A percentile compares a stretch with the other conserved stretches of the same genome.
These are phyloP conservation scores for Pelecanus crispus DNA, from an alignment of 2,113 vertebrate species.

Conservation along the genomic window DNA sequence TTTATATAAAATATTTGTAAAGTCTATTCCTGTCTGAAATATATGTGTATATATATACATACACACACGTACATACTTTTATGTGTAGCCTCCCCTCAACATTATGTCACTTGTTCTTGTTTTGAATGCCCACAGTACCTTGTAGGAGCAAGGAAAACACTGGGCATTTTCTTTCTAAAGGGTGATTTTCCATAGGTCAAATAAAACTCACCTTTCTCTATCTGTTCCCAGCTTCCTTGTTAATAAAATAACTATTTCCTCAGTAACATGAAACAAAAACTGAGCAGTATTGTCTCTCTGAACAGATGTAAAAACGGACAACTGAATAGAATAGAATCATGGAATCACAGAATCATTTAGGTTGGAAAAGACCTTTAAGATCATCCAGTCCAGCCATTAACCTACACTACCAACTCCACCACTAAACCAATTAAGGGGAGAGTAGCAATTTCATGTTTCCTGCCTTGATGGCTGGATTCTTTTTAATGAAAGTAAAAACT, in stretches of 20 bases:
- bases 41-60: fast-evolving
- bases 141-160: background rate
- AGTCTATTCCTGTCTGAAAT: background rate
- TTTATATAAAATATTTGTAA: background rate
- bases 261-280: background rate
- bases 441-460: too few species aligned
- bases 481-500: too few species aligned
- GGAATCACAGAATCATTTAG: too few species aligned
- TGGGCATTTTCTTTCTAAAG: background rate
- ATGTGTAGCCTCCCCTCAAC: background rate
- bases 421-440: too few species aligned
- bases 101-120: background rate
- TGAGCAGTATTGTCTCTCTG: background rate
- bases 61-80: fast-evolving
- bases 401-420: too few species aligned
- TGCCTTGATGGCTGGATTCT: too few species aligned
- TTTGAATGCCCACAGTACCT: background rate
- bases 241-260: background rate
- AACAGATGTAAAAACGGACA: background rate
- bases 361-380: too few species aligned
- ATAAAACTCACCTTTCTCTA: background rate
- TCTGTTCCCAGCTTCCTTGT: background rate
- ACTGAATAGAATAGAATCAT: too few species aligned
- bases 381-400: too few species aligned
- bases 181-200: background rate